Evolutionary conservation across 2,113 vertebrate genomes (phyloP).

Genomic region (Eupsittula cactorum): DNA sequence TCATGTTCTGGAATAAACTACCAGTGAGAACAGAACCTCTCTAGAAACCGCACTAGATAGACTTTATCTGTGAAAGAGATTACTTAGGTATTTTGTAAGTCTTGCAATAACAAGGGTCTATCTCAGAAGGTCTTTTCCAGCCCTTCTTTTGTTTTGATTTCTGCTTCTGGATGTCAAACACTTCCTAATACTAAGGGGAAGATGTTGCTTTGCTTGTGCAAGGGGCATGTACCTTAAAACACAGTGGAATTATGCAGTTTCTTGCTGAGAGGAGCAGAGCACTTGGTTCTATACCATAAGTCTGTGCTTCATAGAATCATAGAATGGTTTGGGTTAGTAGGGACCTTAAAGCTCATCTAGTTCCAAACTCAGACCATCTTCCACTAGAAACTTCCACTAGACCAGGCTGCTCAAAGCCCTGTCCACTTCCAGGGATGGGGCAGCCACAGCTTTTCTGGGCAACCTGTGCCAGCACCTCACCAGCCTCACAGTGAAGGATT

Average conservation of each 20-base stretch:
- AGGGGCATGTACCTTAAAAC: not conserved
- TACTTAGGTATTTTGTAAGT: not conserved
- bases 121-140: not conserved
- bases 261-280: not conserved
- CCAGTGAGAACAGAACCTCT: not conserved
- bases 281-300: not conserved
- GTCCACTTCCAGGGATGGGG: not conserved
- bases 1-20: not conserved
- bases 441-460: not conserved
- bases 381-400: not conserved
- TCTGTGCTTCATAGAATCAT: not conserved
- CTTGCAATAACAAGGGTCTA: not conserved
- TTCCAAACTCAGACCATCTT: not conserved
- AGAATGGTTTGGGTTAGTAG: not conserved
- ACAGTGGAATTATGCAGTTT: not conserved
- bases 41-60: not conserved
- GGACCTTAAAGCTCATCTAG: not conserved
- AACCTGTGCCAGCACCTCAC: not conserved
- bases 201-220: not conserved
- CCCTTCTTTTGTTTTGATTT: not conserved
- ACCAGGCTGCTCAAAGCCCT: not conserved
- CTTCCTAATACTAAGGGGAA: not conserved
- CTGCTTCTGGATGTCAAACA: not conserved
- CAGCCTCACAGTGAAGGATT: not conserved
- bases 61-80: not conserved